These are phyloP conservation scores for Eurytemora carolleeae DNA, from an alignment of 1,140 invertebrate species.

Conservation along the genomic window DNA sequence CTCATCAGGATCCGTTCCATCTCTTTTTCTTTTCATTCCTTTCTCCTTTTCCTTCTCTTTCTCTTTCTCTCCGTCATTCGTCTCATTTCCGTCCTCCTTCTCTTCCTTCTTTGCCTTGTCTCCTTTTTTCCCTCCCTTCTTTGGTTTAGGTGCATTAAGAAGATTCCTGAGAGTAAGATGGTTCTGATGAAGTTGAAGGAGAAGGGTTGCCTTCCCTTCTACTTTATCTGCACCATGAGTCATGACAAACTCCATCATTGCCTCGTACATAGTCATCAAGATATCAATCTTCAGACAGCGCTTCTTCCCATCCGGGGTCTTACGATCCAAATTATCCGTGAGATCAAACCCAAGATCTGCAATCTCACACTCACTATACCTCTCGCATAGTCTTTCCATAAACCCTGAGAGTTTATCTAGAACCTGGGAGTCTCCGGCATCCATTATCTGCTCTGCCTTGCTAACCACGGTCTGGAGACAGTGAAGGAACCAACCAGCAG, in stretches of 20 bases:
- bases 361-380: too few species aligned
- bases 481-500: neutral
- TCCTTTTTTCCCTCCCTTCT: neutral
- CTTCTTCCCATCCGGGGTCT: neutral
- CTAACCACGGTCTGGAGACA: neutral
- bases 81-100: neutral
- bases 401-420: too few species aligned
- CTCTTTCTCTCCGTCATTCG: neutral
- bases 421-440: too few species aligned
- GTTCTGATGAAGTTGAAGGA: neutral
- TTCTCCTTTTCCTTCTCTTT: neutral
- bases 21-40: neutral
- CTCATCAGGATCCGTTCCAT: too few species aligned
- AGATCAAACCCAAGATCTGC: neutral
- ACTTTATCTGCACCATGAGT: neutral
- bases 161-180: neutral
- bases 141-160: neutral
- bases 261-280: neutral
- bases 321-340: neutral
- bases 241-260: neutral
- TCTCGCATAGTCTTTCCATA: too few species aligned
- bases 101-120: neutral
- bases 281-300: neutral
- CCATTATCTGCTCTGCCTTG: too few species aligned
- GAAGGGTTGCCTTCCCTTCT: neutral